Percentiles rank a stretch among this genome's conserved stretches.
Evolutionary conservation across 2,113 vertebrate genomes (phyloP).

Genomic region (Agapornis roseicollis): DNA sequence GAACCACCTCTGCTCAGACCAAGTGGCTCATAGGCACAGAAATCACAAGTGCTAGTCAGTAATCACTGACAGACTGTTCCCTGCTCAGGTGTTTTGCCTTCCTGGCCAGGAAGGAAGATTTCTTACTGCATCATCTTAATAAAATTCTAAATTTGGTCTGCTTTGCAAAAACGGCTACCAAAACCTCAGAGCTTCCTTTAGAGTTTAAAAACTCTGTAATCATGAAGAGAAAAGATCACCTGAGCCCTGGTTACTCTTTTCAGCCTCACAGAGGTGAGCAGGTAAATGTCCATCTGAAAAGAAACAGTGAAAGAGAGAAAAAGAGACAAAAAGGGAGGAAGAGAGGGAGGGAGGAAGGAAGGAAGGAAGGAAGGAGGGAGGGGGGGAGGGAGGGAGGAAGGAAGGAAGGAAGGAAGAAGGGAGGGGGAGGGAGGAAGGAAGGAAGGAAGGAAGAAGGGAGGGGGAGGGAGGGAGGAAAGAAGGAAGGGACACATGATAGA

Average conservation of each 20-base stretch:
- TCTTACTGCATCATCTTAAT: neutral
- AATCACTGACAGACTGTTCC: neutral
- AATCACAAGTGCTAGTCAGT: neutral
- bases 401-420: no score
- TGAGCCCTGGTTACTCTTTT: neutral
- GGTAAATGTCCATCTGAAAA: neutral
- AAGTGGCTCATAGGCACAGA: neutral
- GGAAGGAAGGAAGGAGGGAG: no score
- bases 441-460: no score
- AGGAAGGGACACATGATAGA: no score
- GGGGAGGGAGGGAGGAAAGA: no score
- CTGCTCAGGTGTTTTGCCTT: rapidly evolving
- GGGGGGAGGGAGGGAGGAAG: no score
- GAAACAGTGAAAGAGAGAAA: rapidly evolving
- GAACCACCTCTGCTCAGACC: neutral
- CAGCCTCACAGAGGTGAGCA: neutral
- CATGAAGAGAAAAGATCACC: neutral
- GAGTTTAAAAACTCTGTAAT: neutral
- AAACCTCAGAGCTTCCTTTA: neutral
- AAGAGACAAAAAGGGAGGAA: rapidly evolving
- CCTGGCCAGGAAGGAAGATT: neutral
- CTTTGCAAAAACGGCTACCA: neutral
- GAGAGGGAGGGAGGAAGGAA: no score
- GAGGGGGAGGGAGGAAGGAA: no score
- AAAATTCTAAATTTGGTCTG: neutral